Evolutionary conservation across 2,797 vertebrate genomes (phyloP).

Genomic region (Sylvilagus floridanus): DNA sequence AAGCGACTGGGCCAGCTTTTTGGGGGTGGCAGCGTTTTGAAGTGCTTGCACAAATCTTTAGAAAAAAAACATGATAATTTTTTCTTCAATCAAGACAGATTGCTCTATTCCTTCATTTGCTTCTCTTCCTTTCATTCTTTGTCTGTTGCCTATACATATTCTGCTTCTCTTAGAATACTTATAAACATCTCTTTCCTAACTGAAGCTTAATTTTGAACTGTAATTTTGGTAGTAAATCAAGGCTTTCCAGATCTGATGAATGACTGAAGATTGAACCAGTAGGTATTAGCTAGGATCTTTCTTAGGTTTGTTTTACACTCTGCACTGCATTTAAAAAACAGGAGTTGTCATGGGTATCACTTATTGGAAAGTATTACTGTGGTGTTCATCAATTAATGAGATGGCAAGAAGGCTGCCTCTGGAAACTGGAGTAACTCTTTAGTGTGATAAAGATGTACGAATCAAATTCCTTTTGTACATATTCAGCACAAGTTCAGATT

Average conservation of each 20-base stretch:
- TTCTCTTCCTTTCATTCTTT: not conserved
- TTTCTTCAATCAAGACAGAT: not conserved
- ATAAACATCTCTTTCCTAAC: not conserved
- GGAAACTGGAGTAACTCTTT: constrained; percentile 55
- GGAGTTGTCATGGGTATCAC: not conserved
- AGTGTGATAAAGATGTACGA: constrained; percentile 67
- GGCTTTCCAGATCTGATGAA: constrained; percentile 49
- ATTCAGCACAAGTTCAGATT: constrained; percentile 76
- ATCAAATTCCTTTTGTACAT: constrained; percentile 71
- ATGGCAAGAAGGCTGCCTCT: constrained; percentile 48
- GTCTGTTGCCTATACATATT: not conserved
- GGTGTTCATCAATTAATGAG: constrained; percentile 61
- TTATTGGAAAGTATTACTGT: constrained; percentile 33
- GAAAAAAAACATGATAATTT: not conserved
- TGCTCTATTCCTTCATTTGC: not conserved
- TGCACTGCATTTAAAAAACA: constrained; percentile 2
- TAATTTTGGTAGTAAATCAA: not conserved
- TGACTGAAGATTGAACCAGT: not conserved
- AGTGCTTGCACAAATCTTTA: not conserved
- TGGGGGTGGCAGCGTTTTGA: constrained; percentile 18
- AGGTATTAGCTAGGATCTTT: constrained; percentile 8
- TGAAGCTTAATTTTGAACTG: constrained; percentile 7
- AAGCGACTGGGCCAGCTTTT: not conserved
- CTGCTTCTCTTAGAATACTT: not conserved
- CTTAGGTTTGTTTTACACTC: not conserved